Evolutionary conservation across 2,888 invertebrate species (phyloP).

Genomic region (Hirtodrosophila histrioides): DNA sequence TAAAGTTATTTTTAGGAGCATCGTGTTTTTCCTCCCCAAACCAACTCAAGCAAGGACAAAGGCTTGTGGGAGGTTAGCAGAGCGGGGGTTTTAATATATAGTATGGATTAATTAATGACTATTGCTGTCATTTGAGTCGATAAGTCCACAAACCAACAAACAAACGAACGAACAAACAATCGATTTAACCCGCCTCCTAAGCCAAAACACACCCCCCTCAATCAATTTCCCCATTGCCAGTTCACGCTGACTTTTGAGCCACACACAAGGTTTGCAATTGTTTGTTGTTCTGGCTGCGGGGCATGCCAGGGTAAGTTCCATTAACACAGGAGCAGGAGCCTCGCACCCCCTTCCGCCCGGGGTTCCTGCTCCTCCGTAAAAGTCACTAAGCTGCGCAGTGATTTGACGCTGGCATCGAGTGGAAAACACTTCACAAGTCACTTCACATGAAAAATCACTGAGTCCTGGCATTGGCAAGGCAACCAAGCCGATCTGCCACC

Average conservation of each 20-base stretch:
- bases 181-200: conserved; percentile 49
- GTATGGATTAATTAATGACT: conserved; percentile 49
- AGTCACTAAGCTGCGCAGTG: conserved; percentile 66
- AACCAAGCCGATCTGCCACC: conserved; percentile 15
- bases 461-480: conserved; percentile 34
- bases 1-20: too few relatives aligned
- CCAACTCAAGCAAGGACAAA: too few relatives aligned
- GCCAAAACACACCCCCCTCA: conserved; percentile 56
- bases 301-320: conserved; percentile 31
- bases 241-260: conserved; percentile 44
- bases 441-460: conserved; percentile 74
- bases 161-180: conserved; percentile 61
- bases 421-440: conserved; percentile 66
- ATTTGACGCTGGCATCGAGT: conserved; percentile 54
- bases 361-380: conserved; percentile 2
- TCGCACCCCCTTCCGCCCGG: too few relatives aligned
- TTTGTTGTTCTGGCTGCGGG: conserved; percentile 19
- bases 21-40: too few relatives aligned
- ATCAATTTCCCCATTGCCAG: conserved; percentile 53
- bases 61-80: too few relatives aligned
- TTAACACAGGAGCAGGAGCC: conserved; percentile 32
- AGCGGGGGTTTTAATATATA: conserved; percentile 17
- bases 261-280: conserved; percentile 13
- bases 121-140: conserved; percentile 49
- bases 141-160: conserved; percentile 42